A percentile compares a stretch with the other conserved stretches of the same genome.
Conservation (phyloP, 2,113 vertebrate genomes). For the Urocitellus parryii region DNA sequence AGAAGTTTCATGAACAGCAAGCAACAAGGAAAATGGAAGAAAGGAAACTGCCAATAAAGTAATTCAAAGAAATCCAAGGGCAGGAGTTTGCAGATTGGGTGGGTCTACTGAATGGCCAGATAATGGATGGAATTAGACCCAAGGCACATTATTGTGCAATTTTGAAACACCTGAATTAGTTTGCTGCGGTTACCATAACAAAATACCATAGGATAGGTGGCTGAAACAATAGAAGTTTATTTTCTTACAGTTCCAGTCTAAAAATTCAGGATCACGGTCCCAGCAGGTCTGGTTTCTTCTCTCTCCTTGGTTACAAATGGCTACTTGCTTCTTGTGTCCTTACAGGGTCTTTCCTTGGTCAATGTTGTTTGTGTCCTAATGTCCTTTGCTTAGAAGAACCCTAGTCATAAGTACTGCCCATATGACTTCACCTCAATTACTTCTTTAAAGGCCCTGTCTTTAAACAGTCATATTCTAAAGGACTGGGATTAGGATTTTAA, state of each 20-base stretch:
- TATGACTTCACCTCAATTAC: neutral
- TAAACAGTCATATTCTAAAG: neutral
- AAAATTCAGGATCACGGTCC: neutral
- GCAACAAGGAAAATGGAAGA: neutral
- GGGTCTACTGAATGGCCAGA: neutral
- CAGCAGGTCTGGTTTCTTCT: neutral
- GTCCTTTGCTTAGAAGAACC: neutral
- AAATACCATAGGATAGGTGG: neutral
- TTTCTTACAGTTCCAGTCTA: neutral
- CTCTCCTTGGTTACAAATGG: neutral
- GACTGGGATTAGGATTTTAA: neutral
- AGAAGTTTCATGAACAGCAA: neutral
- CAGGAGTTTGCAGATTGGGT: neutral
- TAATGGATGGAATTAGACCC: slow-evolving; percentile 5
- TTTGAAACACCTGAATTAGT: neutral
- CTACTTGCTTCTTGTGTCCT: neutral
- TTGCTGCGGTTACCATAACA: neutral
- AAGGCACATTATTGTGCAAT: neutral
- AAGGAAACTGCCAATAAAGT: neutral
- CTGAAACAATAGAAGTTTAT: neutral
- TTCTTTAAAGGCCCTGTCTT: neutral
- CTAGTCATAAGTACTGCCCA: neutral
- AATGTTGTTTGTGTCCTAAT: neutral
- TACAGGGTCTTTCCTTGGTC: neutral
- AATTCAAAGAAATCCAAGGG: neutral